These are phyloP conservation scores for Tetramorium simillimum DNA, from an alignment of 1,140 invertebrate genomes.

Conservation along the genomic window DNA sequence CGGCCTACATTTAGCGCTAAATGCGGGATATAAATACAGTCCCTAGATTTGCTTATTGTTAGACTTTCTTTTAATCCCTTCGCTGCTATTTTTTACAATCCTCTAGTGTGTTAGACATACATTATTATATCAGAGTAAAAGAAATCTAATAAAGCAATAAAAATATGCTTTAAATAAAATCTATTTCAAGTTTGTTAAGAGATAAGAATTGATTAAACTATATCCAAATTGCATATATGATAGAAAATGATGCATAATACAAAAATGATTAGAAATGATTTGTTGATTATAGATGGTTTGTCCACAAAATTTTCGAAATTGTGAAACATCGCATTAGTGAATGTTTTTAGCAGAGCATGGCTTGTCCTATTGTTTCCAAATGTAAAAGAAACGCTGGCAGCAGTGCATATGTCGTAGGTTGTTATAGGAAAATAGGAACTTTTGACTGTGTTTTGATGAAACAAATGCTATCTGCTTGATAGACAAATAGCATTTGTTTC, in stretches of 20 bases:
- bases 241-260: not conserved
- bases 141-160: not conserved
- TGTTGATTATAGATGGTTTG: not conserved
- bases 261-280: not conserved
- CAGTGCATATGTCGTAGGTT: no score
- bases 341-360: not conserved
- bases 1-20: slow-evolving; percentile 41
- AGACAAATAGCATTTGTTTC: no score
- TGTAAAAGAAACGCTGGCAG: not conserved
- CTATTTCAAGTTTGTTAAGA: not conserved
- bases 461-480: no score
- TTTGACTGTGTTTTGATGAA: no score
- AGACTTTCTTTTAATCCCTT: not conserved
- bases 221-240: not conserved
- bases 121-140: not conserved
- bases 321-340: not conserved
- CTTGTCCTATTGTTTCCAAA: not conserved
- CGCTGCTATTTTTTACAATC: not conserved
- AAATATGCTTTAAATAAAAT: not conserved
- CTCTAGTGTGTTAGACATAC: not conserved
- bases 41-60: not conserved
- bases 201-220: not conserved
- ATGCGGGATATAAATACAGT: not conserved
- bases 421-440: no score
- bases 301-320: not conserved